Conservation (phyloP, 2,797 vertebrate genomes). For the Brachyrhaphis roseni region DNA sequence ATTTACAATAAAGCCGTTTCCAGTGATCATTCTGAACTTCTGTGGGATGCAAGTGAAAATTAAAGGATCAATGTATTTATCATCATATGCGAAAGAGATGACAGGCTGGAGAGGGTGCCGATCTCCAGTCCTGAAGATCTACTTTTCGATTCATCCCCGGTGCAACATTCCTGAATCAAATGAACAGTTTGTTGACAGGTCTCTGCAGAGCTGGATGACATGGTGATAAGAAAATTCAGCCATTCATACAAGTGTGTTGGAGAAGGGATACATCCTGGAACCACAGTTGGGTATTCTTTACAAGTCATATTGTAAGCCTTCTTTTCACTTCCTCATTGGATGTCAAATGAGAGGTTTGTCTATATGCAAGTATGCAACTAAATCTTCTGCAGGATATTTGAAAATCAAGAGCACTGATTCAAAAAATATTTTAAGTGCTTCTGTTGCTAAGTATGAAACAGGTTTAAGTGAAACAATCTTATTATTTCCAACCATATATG, state of each 20-base stretch:
- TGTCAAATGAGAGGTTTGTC: not conserved
- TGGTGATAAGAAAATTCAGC: not conserved
- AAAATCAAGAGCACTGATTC: not conserved
- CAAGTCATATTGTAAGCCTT: not conserved
- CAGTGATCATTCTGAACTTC: not conserved
- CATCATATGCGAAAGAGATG: not conserved
- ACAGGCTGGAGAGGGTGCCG: not conserved
- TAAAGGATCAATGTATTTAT: not conserved
- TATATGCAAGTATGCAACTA: not conserved
- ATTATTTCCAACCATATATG: conserved; percentile 1
- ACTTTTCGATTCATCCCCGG: not conserved
- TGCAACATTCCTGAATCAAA: not conserved
- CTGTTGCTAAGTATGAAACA: conserved; percentile 2
- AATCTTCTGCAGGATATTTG: not conserved
- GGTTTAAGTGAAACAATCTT: not conserved
- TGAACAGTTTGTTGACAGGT: not conserved
- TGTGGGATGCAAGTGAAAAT: not conserved
- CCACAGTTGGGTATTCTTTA: not conserved
- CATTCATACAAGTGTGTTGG: not conserved
- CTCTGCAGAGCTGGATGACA: not conserved
- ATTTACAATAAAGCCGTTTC: not conserved
- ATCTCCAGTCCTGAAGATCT: not conserved
- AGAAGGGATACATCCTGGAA: not conserved
- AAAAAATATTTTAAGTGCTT: not conserved
- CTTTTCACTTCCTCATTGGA: not conserved